Base-by-base conservation (phyloP, 2,888 invertebrate genomes). In the Deroplatys truncata region DNA sequence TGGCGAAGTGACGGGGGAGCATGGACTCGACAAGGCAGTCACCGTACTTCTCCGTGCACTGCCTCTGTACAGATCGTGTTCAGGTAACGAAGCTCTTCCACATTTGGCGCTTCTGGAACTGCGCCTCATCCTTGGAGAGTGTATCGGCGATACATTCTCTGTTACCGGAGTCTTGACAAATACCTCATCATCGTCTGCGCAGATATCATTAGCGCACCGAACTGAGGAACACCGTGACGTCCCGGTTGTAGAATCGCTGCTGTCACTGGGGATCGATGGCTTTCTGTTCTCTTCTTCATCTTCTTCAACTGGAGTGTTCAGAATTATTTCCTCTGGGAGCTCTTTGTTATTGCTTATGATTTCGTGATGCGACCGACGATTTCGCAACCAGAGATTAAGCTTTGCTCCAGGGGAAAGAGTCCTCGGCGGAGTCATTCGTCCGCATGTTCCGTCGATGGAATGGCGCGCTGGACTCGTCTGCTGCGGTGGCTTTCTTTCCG, bases 1-100 rank as follows among this genome's bases (percentile, higher is more conserved):
- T 25, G 87, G 87, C 2, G 87, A 87, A 5, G 82, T 82, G n/a
- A 87, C 87, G 35, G 87, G 87, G 10, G 87, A 87, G n/a, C 87
- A 87, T 5, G 87, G 87, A 87, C 87, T 87, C 28, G 87, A 87
- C 87, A 87, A 82, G 4, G 29, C 87, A 13, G 82, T 20, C 28
- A 82, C 82, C 8, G 31, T 29, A 16, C 43, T 82, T 7, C 28
- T 82, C 31, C 84, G 35, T 9, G 13, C 82, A 56, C n/a, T 56
- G 9, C 20, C 8, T 25, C 56, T 72, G n/a, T 82, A 82, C 25
- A 87, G 29, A 43, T 28, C 31, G 31, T 82, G n/a, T 20, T 87
- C 87, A 16, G 87, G 87, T 43, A 87, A 20, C 10, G 87, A 87
- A 28, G 35, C 83, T 83, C 87, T 87, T 0, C 28, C 87, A 35